These are phyloP conservation scores for Brachystomella parvula DNA, from an alignment of 1,140 invertebrate genomes.

Conservation along the genomic window DNA sequence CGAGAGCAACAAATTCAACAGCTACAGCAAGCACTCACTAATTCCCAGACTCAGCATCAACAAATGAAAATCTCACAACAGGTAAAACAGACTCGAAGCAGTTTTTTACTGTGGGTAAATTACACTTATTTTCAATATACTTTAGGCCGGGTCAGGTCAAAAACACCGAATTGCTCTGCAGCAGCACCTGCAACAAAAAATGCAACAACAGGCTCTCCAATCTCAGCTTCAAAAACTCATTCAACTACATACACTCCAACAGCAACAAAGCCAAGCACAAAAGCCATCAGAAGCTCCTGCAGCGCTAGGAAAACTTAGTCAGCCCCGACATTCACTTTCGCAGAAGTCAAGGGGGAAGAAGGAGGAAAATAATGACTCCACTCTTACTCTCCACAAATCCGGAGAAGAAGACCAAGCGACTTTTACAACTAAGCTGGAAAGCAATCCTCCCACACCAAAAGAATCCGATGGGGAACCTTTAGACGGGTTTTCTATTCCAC, in stretches of 20 bases:
- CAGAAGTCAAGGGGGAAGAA: neutral
- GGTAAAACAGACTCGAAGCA: constrained; percentile 3
- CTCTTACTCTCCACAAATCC: neutral
- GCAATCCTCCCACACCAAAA: too few species aligned
- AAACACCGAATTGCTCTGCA: constrained; percentile 52
- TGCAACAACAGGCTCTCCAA: constrained; percentile 51
- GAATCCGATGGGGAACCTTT: too few species aligned
- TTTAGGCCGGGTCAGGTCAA: constrained; percentile 28
- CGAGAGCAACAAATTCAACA: constrained; percentile 81
- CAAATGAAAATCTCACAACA: constrained; percentile 36
- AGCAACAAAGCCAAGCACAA: constrained; percentile 46
- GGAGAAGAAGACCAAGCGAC: neutral
- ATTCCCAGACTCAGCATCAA: constrained; percentile 63
- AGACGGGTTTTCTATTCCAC: too few species aligned
- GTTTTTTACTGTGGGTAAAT: neutral
- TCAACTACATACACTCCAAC: constrained; percentile 46
- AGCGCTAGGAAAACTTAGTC: constrained; percentile 12
- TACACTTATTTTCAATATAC: constrained; percentile 6
- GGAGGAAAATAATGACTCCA: neutral
- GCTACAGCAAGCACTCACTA: constrained; percentile 69
- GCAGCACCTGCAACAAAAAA: constrained; percentile 61
- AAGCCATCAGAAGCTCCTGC: constrained; percentile 45
- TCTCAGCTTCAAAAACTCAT: constrained; percentile 42
- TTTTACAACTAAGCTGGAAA: too few species aligned
- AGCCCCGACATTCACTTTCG: constrained; percentile 39